Percentiles rank a stretch among this genome's conserved stretches.
Conservation (phyloP, 2,797 vertebrate genomes). For the Labeo calbasu region DNA sequence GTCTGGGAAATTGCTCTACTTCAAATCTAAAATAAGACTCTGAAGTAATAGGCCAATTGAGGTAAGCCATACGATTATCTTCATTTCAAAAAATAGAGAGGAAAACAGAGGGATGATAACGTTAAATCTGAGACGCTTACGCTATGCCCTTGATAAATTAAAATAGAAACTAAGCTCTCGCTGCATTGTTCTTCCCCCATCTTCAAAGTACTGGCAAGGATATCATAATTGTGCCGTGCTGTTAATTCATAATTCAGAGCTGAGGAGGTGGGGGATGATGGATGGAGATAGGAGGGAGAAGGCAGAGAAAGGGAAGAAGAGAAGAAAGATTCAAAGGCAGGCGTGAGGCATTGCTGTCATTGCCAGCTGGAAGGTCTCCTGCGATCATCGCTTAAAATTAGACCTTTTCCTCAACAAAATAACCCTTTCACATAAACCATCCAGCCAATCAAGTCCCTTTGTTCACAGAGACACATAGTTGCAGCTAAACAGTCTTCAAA, state of each 20-base stretch:
- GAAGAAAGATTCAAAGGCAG: constrained; percentile 8
- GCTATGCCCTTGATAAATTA: constrained; percentile 24
- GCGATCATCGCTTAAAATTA: constrained; percentile 12
- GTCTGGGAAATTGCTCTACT: constrained; percentile 29
- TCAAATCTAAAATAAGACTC: constrained; percentile 37
- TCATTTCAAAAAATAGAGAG: background rate
- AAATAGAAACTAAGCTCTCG: constrained; percentile 48
- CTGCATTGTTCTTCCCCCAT: constrained; percentile 44
- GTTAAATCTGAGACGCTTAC: constrained; percentile 20
- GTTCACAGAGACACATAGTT: constrained; percentile 22
- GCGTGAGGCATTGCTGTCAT: constrained; percentile 27
- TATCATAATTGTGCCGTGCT: constrained; percentile 27
- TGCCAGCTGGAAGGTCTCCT: constrained; percentile 51
- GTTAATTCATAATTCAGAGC: constrained; percentile 58
- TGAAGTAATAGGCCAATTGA: constrained; percentile 43
- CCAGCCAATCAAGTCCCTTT: constrained; percentile 41
- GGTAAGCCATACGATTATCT: constrained; percentile 28
- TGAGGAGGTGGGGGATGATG: constrained; percentile 8
- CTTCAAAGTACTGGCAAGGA: constrained; percentile 46
- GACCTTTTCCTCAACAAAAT: constrained; percentile 23
- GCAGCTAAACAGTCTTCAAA: background rate
- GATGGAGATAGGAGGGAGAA: constrained; percentile 1
- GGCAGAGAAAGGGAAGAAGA: constrained; percentile 7
- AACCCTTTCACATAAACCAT: constrained; percentile 34
- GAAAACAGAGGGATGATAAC: constrained; percentile 33